A percentile compares a stretch with the other conserved stretches of the same genome.
Conservation (phyloP, 2,888 invertebrate genomes). For the Acleris literana region DNA sequence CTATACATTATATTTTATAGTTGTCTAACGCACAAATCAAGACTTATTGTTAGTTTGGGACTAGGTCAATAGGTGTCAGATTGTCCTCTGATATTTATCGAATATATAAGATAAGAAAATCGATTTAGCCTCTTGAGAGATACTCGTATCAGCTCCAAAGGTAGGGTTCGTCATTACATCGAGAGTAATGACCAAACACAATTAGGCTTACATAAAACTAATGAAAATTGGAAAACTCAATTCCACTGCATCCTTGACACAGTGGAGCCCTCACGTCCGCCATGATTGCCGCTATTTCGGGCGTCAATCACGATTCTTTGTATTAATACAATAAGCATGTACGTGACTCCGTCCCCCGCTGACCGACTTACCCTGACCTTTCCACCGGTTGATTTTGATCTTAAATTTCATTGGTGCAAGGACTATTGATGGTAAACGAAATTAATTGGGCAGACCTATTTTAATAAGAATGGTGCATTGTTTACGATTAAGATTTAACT, state of each 20-base stretch:
- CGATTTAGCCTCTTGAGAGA: too few relatives aligned
- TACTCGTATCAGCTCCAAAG: too few relatives aligned
- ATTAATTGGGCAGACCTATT: slow-evolving; percentile 32
- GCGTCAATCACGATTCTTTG: slow-evolving; percentile 58
- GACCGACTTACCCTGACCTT: slow-evolving; percentile 63
- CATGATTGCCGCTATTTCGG: slow-evolving; percentile 57
- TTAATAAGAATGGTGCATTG: slow-evolving; percentile 6
- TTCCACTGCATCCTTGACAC: slow-evolving; percentile 62
- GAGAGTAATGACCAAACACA: background rate
- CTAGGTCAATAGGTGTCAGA: too few relatives aligned
- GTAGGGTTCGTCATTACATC: too few relatives aligned
- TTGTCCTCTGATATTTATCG: too few relatives aligned
- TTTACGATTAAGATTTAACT: background rate
- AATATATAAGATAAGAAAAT: too few relatives aligned
- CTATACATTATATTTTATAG: too few relatives aligned
- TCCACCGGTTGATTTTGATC: slow-evolving; percentile 49
- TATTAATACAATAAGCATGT: slow-evolving; percentile 54
- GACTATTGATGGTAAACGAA: slow-evolving; percentile 42
- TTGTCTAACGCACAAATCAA: too few relatives aligned
- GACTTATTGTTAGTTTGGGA: too few relatives aligned
- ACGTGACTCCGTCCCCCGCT: slow-evolving; percentile 61
- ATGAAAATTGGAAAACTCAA: slow-evolving; percentile 37
- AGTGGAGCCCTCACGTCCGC: slow-evolving; percentile 37
- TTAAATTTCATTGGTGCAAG: slow-evolving; percentile 50
- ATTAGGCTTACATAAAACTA: slow-evolving; percentile 18